Base-by-base conservation (phyloP, 2,888 invertebrate species). In the Cerceris rybyensis region DNA sequence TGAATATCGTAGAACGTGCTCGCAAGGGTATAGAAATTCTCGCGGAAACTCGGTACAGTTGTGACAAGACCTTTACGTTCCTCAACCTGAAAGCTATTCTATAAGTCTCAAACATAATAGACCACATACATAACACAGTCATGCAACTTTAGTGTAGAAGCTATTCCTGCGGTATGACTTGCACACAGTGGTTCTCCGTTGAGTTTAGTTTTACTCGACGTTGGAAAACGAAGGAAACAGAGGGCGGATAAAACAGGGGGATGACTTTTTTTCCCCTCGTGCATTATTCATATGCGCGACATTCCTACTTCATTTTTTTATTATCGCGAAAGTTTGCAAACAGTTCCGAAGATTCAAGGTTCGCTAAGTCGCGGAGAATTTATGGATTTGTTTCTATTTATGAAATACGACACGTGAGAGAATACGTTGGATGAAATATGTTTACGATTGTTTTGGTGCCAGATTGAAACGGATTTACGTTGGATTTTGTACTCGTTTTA, bases 41-140 rank as follows among this genome's bases (percentile, higher is more conserved):
- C 64, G 49, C 49, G 39, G 41, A 63, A 70, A 69, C 58, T 64
- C 55, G 43, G 52, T 14, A 70, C 72, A 77, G 79, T 78, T 85
- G 83, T 77, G 87, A 82, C 76, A 75, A 84, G 59, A 79, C 82
- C 87, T 87, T 84, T 84, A 81, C 63, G 82, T 84, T 81, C 81
- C 79, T 78, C 71, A 76, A 84, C 76, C 74, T 78, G 80, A 87
- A 84, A 84, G 86, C 87, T 85, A 87, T 87, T 85, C 82, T 85
- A 87, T 84, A 85, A 87, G 86, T 87, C 88, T 84, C 79, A 83
- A 87, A 84, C 87, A 88, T 87, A 87, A 87, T 87, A 87, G 87
- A 86, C 82, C 77, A 74, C 83, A 80, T 80, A 80, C 80, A 84
- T 84, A 84, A 84, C 84, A 84, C 77, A 82, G 81, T 85, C 86